Percentiles rank a stretch among this genome's conserved stretches.
Conservation (phyloP, 2,888 invertebrate species). For the Amphipyra tragopoginis region DNA sequence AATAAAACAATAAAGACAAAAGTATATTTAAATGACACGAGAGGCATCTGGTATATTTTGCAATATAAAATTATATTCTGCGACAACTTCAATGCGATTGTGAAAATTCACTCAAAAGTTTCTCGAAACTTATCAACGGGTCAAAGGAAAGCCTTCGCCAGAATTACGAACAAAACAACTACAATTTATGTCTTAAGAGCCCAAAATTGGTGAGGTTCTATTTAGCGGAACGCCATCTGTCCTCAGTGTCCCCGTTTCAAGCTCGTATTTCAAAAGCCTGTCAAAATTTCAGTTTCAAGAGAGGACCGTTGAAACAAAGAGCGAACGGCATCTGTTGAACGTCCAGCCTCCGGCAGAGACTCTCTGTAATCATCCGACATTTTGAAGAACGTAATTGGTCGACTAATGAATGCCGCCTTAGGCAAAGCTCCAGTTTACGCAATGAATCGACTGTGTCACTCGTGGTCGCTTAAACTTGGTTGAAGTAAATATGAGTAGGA, state of each 20-base stretch:
- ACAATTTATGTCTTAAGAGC: constrained; percentile 33
- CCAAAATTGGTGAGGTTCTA: constrained; percentile 27
- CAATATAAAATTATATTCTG: neutral
- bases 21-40: no score
- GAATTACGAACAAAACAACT: constrained; percentile 24
- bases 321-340: constrained; percentile 79
- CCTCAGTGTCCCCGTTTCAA: constrained; percentile 47
- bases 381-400: constrained; percentile 85
- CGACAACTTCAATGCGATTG: neutral
- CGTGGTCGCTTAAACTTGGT: constrained; percentile 61
- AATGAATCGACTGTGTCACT: constrained; percentile 83
- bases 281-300: constrained; percentile 72
- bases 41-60: no score
- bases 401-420: constrained; percentile 84
- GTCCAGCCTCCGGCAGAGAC: constrained; percentile 74
- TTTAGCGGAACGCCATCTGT: constrained; percentile 49
- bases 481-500: constrained; percentile 51
- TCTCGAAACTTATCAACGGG: neutral
- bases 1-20: no score
- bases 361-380: constrained; percentile 85
- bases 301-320: constrained; percentile 75
- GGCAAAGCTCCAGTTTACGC: constrained; percentile 85
- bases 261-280: constrained; percentile 60
- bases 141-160: constrained; percentile 1
- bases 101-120: constrained; percentile 1